Evolutionary conservation across 2,113 vertebrate species (phyloP).

Genomic region (Gavialis gangeticus): DNA sequence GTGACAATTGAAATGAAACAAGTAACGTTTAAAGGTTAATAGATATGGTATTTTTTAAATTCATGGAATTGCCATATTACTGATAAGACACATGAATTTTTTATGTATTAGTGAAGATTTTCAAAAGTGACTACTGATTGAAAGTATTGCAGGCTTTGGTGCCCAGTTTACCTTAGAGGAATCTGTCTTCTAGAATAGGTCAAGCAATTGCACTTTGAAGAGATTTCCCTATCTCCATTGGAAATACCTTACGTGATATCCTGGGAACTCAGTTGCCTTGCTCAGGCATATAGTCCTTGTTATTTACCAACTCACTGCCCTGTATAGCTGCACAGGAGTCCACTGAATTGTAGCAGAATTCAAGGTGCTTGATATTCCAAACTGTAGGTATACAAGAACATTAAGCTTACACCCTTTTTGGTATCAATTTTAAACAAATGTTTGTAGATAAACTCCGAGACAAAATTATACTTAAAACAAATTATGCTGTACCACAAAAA

Average conservation of each 20-base stretch:
- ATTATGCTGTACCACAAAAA: background rate
- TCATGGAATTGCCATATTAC: background rate
- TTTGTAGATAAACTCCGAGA: background rate
- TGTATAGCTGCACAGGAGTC: background rate
- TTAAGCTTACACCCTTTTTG: background rate
- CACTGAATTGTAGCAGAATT: background rate
- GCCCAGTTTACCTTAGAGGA: background rate
- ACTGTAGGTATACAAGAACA: background rate
- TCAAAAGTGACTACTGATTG: background rate
- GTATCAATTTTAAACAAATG: background rate
- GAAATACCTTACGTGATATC: background rate
- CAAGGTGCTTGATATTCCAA: background rate
- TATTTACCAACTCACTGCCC: background rate
- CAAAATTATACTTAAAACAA: background rate
- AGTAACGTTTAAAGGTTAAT: background rate
- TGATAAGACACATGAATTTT: background rate
- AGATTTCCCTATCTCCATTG: background rate
- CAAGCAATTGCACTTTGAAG: background rate
- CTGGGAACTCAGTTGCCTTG: background rate
- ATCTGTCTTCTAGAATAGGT: background rate
- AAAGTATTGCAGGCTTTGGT: background rate
- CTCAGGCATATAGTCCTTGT: background rate
- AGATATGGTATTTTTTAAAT: background rate
- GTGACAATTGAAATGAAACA: background rate
- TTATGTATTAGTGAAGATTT: background rate